Conservation (phyloP, 2,888 invertebrate genomes). For the Sylvicola cinctus region DNA sequence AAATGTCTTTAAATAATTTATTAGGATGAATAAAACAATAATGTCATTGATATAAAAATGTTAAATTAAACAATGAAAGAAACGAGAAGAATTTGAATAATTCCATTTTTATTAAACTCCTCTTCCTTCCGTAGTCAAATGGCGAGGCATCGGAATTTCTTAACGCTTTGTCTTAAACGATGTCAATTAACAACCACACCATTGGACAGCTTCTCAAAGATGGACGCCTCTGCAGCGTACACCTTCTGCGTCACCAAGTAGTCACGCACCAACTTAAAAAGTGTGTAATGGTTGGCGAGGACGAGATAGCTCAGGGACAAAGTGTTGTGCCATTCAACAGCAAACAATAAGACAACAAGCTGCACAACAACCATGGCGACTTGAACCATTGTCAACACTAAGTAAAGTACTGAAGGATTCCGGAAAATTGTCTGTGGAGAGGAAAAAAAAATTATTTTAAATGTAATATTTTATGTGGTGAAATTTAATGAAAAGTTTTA, state of each 20-base stretch:
- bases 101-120: no score
- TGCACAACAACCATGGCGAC: constrained; percentile 50
- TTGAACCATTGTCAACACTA: constrained; percentile 51
- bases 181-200: neutral
- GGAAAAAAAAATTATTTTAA: constrained; percentile 13
- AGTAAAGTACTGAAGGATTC: constrained; percentile 61
- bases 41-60: no score
- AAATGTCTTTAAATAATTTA: no score
- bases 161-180: neutral
- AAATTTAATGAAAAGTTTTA: no score
- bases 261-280: constrained; percentile 76
- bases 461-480: constrained; percentile 1
- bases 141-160: constrained; percentile 1
- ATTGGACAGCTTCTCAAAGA: constrained; percentile 11
- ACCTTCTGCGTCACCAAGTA: constrained; percentile 68
- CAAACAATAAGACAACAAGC: constrained; percentile 55
- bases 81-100: no score
- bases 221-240: constrained; percentile 28
- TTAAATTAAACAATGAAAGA: no score
- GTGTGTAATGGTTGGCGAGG: constrained; percentile 76
- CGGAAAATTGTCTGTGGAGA: constrained; percentile 60
- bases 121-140: no score
- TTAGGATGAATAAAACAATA: no score
- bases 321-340: constrained; percentile 81
- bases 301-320: constrained; percentile 67